These are phyloP conservation scores for Chrysopilus asiliformis DNA, from an alignment of 2,888 invertebrate species.

Conservation along the genomic window DNA sequence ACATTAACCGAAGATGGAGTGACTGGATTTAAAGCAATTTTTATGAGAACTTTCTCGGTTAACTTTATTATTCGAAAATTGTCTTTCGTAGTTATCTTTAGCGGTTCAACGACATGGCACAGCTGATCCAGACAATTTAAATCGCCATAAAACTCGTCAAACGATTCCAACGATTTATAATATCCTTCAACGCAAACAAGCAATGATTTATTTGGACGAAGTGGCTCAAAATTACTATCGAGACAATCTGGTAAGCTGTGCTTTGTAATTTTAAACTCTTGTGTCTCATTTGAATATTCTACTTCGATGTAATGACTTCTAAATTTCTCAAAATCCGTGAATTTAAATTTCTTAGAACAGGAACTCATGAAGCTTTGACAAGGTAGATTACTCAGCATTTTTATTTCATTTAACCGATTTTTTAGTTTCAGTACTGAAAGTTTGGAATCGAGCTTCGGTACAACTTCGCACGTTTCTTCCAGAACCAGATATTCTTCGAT, in stretches of 20 bases:
- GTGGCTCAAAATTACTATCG: constrained; percentile 9
- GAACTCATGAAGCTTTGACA: constrained; percentile 19
- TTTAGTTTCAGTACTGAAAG: too few relatives aligned
- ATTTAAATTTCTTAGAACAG: constrained; percentile 19
- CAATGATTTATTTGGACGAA: constrained; percentile 17
- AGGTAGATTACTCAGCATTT: too few relatives aligned
- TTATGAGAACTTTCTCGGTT: constrained; percentile 28
- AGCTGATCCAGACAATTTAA: constrained; percentile 28
- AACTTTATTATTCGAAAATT: constrained; percentile 29
- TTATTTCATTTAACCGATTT: too few relatives aligned
- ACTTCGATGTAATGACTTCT: constrained; percentile 26
- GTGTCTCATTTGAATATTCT: constrained; percentile 17
- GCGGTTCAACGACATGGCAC: constrained; percentile 31
- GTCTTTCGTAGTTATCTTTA: constrained; percentile 23
- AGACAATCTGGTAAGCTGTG: constrained; percentile 29
- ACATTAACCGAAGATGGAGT: constrained; percentile 25
- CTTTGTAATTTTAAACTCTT: constrained; percentile 13
- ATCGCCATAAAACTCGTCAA: constrained; percentile 28
- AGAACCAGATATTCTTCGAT: background rate
- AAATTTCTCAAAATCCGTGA: constrained; percentile 22
- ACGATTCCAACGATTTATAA: constrained; percentile 22
- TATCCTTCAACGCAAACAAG: constrained; percentile 18
- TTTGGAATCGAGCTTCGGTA: too few relatives aligned
- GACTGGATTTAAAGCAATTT: constrained; percentile 29
- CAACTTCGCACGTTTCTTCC: background rate